Conservation (phyloP, 2,113 vertebrate species). For the Chamaetylas fuelleborni region DNA sequence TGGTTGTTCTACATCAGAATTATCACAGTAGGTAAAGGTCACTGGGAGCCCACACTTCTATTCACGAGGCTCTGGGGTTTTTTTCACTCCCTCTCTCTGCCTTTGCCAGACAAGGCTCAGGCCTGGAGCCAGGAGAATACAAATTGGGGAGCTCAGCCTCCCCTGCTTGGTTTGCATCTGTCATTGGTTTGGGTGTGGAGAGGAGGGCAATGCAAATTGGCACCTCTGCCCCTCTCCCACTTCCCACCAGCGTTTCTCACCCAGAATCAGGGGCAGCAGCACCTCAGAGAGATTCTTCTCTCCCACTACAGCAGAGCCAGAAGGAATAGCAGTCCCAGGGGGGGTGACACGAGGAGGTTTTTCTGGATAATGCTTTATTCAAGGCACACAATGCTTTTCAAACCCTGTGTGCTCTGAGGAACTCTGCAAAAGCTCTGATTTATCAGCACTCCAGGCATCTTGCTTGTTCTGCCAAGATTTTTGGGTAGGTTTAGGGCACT, state of each 20-base stretch:
- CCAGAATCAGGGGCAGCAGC: not conserved
- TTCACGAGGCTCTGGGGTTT: not conserved
- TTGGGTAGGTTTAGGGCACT: not conserved
- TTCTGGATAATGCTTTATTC: not conserved
- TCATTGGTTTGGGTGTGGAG: not conserved
- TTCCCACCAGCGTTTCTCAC: not conserved
- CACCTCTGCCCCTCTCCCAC: not conserved
- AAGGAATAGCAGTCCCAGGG: not conserved
- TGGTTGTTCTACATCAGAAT: not conserved
- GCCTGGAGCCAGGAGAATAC: not conserved
- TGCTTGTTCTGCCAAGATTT: not conserved
- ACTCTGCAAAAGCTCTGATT: not conserved
- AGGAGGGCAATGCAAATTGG: not conserved
- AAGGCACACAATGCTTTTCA: not conserved
- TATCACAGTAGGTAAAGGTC: not conserved
- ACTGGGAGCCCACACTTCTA: too few relatives aligned
- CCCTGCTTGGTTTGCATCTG: not conserved
- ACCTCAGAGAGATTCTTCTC: not conserved
- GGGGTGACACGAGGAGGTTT: not conserved
- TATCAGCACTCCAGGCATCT: not conserved
- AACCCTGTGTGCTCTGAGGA: rapidly evolving
- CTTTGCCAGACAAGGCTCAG: not conserved
- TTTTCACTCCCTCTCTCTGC: not conserved
- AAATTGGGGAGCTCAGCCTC: not conserved
- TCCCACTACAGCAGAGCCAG: not conserved